Conservation (phyloP, 2,797 vertebrate species). For the Neosilurus hyrtlii region DNA sequence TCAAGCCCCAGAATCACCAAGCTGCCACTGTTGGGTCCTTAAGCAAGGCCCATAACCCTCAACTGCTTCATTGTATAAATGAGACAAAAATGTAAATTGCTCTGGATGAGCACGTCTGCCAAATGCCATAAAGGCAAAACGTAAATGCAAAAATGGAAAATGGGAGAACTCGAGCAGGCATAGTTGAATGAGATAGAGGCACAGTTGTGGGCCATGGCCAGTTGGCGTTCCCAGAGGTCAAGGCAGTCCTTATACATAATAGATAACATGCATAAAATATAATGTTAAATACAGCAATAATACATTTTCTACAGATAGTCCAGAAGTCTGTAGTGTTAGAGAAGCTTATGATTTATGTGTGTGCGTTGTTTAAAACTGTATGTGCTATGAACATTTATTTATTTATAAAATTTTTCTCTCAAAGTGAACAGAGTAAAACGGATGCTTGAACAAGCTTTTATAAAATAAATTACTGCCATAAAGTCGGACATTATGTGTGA, state of each 20-base stretch:
- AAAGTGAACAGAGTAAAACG: background rate
- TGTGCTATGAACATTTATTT: background rate
- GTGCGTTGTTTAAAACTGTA: background rate
- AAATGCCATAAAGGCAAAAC: too few species aligned
- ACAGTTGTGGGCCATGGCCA: background rate
- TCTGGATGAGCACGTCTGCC: too few species aligned
- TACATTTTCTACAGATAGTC: background rate
- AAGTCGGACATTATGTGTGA: background rate
- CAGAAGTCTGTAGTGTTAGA: background rate
- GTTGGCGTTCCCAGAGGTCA: background rate
- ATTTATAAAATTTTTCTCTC: background rate
- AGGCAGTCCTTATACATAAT: background rate
- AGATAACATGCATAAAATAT: background rate
- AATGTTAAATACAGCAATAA: background rate
- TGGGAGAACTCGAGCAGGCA: background rate
- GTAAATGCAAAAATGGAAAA: background rate
- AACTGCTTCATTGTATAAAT: too few species aligned
- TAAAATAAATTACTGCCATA: background rate
- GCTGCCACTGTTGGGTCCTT: too few species aligned
- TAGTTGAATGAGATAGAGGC: background rate
- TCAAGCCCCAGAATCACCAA: too few species aligned
- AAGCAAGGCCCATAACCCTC: too few species aligned
- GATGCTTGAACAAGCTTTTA: background rate
- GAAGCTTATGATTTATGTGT: background rate
- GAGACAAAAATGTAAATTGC: too few species aligned